Conservation (phyloP, 2,797 vertebrate species). For the Knipowitschia caucasica region DNA sequence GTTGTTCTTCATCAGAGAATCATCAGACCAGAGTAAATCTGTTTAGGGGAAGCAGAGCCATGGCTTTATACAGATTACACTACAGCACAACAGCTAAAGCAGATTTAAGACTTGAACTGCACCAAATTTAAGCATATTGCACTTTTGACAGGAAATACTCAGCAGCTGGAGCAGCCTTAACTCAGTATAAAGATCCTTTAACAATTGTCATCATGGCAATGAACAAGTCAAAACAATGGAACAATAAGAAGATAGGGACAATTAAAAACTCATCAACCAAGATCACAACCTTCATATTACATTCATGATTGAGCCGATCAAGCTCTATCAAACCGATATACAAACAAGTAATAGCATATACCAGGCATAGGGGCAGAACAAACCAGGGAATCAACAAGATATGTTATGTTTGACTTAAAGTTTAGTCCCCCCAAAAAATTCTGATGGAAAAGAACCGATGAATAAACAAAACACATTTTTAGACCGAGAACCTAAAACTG, state of each 20-base stretch:
- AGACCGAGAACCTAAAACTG: too few relatives aligned
- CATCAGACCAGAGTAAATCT: constrained; percentile 59
- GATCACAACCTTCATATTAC: background rate
- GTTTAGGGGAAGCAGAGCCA: constrained; percentile 60
- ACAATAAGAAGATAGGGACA: too few relatives aligned
- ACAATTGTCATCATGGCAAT: background rate
- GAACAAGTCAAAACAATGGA: background rate
- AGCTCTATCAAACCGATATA: too few relatives aligned
- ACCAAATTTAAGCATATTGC: constrained; percentile 51
- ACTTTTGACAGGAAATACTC: constrained; percentile 28
- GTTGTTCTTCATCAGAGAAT: constrained; percentile 53
- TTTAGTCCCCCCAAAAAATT: too few relatives aligned
- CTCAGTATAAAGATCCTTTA: background rate
- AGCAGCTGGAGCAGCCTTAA: constrained; percentile 31
- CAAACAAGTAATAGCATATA: too few relatives aligned
- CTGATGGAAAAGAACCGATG: too few relatives aligned
- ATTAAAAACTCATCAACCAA: background rate
- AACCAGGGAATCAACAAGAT: too few relatives aligned
- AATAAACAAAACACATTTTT: too few relatives aligned
- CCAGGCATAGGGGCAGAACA: too few relatives aligned
- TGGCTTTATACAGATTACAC: constrained; percentile 69
- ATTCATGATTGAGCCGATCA: too few relatives aligned
- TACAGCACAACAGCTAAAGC: constrained; percentile 63
- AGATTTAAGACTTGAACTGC: constrained; percentile 64
- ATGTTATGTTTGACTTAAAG: too few relatives aligned